These are phyloP conservation scores for Urocyon cinereoargenteus DNA, from an alignment of 2,797 vertebrate species.

Conservation along the genomic window DNA sequence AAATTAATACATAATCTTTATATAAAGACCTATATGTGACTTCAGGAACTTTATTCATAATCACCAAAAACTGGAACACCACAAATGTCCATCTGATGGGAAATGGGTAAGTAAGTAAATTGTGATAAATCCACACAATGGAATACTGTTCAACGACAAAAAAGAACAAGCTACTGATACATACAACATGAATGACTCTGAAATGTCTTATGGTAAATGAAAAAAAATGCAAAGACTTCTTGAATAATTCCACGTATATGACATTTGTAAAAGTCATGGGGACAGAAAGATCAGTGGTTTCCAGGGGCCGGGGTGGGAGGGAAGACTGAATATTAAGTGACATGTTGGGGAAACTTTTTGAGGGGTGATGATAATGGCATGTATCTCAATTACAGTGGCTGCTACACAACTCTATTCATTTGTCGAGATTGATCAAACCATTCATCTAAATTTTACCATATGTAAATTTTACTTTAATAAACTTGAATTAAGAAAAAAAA, in stretches of 20 bases:
- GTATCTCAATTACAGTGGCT: not conserved
- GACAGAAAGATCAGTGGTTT: not conserved
- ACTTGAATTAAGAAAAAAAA: not conserved
- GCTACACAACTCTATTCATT: not conserved
- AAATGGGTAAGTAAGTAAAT: not conserved
- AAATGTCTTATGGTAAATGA: not conserved
- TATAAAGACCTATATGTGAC: not conserved
- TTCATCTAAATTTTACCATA: not conserved
- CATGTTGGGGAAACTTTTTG: not conserved
- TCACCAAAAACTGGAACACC: not conserved
- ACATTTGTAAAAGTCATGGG: not conserved
- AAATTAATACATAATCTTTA: not conserved
- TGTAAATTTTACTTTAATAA: not conserved
- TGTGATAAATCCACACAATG: not conserved
- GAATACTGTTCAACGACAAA: not conserved
- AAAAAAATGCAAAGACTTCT: not conserved
- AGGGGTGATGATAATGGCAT: too few species aligned
- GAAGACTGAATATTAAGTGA: not conserved
- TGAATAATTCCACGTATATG: not conserved
- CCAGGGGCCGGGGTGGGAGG: not conserved
- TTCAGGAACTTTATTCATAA: constrained; percentile 8
- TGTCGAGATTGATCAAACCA: not conserved
- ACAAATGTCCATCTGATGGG: not conserved
- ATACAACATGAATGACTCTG: not conserved
- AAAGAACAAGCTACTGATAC: not conserved